Conservation (phyloP, 2,797 vertebrate genomes). For the Schizopygopsis malacanthus region DNA sequence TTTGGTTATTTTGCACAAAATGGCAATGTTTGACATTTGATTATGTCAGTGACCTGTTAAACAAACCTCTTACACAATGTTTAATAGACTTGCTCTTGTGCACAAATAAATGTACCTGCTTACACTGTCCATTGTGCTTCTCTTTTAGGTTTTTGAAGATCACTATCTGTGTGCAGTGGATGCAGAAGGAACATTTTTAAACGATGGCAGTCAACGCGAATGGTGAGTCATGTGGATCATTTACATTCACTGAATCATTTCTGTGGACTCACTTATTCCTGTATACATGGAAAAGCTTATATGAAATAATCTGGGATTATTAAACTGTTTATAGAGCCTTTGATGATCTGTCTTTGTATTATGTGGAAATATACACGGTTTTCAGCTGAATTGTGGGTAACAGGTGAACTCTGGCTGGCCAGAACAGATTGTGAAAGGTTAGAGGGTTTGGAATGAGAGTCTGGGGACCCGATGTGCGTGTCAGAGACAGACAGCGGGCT, state of each 20-base stretch:
- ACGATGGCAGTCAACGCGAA: background rate
- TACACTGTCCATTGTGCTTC: background rate
- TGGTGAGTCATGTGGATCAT: background rate
- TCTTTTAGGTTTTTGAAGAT: background rate
- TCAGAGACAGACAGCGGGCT: conserved; percentile 7
- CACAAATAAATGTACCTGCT: background rate
- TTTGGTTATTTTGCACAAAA: background rate
- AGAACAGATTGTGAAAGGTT: conserved; percentile 36
- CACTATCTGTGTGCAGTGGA: background rate
- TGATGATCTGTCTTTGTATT: background rate
- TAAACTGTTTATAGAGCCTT: background rate
- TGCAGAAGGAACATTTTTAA: background rate
- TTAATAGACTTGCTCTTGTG: background rate
- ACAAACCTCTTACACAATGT: background rate
- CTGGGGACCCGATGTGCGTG: background rate
- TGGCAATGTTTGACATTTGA: background rate
- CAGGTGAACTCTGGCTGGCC: conserved; percentile 1
- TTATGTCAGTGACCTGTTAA: background rate
- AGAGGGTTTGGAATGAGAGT: conserved; percentile 2
- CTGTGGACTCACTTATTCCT: background rate
- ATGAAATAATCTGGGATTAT: background rate
- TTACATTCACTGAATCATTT: conserved; percentile 1
- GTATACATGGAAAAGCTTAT: background rate
- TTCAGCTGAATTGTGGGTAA: conserved; percentile 6
- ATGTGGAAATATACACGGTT: background rate